Percentiles rank a stretch among this genome's conserved stretches.
Conservation (phyloP, 1,140 invertebrate species). For the Drosophila ogumai region DNA sequence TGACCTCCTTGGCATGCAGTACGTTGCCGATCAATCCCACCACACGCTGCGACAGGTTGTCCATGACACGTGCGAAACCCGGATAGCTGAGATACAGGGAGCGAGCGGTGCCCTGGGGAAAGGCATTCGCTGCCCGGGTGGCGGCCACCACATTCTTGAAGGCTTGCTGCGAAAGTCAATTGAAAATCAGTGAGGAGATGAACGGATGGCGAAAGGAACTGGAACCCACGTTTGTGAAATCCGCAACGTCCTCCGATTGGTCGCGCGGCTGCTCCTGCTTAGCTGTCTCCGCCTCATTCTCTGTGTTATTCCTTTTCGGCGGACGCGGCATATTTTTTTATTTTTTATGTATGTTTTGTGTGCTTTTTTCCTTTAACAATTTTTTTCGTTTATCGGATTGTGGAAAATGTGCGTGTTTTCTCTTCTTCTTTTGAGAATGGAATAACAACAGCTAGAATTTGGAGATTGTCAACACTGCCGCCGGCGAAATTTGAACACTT, state of each 20-base stretch:
- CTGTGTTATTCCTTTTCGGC: constrained; percentile 33
- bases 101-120: constrained; percentile 89
- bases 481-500: constrained; percentile 46
- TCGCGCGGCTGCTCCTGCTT: background rate
- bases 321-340: constrained; percentile 36
- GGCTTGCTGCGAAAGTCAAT: constrained; percentile 41
- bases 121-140: constrained; percentile 88
- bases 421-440: constrained; percentile 59
- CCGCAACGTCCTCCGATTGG: constrained; percentile 15
- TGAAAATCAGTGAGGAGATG: background rate
- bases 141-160: constrained; percentile 86
- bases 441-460: constrained; percentile 70
- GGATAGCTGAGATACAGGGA: constrained; percentile 90
- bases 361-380: constrained; percentile 21
- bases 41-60: constrained; percentile 87
- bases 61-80: constrained; percentile 88
- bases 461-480: constrained; percentile 64
- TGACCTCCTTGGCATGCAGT: constrained; percentile 87
- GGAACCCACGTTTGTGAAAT: constrained; percentile 56
- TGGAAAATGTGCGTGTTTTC: constrained; percentile 76
- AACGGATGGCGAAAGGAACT: no score
- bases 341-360: background rate
- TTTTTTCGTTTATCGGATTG: constrained; percentile 25
- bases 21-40: constrained; percentile 86
- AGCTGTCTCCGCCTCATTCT: constrained; percentile 2